Evolutionary conservation across 2,888 invertebrate species (phyloP).

Genomic region (Dilophus febrilis): DNA sequence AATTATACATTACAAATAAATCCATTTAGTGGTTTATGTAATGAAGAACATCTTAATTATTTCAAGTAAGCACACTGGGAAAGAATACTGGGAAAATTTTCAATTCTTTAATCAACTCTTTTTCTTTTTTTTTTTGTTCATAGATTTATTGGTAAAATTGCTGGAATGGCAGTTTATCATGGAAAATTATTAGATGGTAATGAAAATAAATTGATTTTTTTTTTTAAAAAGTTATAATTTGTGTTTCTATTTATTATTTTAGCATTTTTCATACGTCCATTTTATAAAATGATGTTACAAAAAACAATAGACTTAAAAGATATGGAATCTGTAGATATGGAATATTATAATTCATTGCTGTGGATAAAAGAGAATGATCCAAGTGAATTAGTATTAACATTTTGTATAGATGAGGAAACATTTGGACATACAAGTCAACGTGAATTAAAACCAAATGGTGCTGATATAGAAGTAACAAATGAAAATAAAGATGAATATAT

Average conservation of each 20-base stretch:
- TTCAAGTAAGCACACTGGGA: slow-evolving; percentile 52
- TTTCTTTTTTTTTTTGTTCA: no score
- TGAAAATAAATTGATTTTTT: slow-evolving; percentile 10
- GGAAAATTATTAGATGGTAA: slow-evolving; percentile 92
- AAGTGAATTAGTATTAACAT: slow-evolving; percentile 81
- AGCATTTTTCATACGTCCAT: slow-evolving; percentile 98
- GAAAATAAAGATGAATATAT: slow-evolving; percentile 96
- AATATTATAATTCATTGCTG: slow-evolving; percentile 94
- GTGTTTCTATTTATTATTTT: slow-evolving; percentile 19
- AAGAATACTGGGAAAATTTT: no score
- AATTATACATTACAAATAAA: slow-evolving; percentile 99
- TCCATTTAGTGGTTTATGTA: slow-evolving; percentile 92
- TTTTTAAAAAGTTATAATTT: no score
- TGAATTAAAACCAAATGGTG: slow-evolving; percentile 80
- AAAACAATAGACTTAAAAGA: slow-evolving; percentile 87
- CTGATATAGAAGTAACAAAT: slow-evolving; percentile 76
- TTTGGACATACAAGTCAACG: slow-evolving; percentile 88
- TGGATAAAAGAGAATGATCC: slow-evolving; percentile 79
- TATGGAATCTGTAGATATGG: slow-evolving; percentile 98
- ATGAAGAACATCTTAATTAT: slow-evolving; percentile 94
- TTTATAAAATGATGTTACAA: slow-evolving; percentile 99
- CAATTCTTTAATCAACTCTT: no score
- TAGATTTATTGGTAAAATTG: slow-evolving; percentile 86
- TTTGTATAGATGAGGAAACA: slow-evolving; percentile 92
- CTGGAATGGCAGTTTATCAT: slow-evolving; percentile 98